Conservation (phyloP, 1,140 invertebrate genomes). For the Drosophila malerkotliana region DNA sequence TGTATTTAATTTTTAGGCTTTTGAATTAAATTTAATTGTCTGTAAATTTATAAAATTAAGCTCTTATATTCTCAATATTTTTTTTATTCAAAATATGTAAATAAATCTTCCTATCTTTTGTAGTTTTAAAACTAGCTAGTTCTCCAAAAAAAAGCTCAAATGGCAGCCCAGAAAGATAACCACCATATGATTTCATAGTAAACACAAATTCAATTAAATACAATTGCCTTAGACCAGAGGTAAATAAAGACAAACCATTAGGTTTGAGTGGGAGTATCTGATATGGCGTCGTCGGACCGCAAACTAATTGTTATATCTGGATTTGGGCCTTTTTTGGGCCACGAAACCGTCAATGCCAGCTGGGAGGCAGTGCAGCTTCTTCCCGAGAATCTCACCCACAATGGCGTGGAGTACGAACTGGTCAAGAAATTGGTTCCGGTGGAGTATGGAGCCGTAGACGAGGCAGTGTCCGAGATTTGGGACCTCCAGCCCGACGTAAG, state of each 20-base stretch:
- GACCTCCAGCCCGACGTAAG: conserved; percentile 85
- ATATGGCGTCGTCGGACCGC: conserved; percentile 54
- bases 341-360: conserved; percentile 88
- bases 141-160: no score
- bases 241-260: neutral
- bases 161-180: neutral
- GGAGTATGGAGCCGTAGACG: conserved; percentile 86
- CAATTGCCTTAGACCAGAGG: no score
- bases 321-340: conserved; percentile 88
- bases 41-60: no score
- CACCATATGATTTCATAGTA: conserved; percentile 8
- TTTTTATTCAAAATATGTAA: no score
- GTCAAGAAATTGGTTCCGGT: conserved; percentile 86
- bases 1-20: no score
- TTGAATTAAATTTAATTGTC: no score
- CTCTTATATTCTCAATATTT: no score
- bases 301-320: conserved; percentile 86
- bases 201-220: no score
- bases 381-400: conserved; percentile 68
- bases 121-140: no score
- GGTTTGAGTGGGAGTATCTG: conserved; percentile 23
- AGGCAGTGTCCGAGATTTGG: conserved; percentile 86
- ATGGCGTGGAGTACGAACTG: conserved; percentile 84
- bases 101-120: no score
- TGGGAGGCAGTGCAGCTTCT: conserved; percentile 88